Evolutionary conservation across 2,797 vertebrate species (phyloP).

Genomic region (Toxotes lorentzi): DNA sequence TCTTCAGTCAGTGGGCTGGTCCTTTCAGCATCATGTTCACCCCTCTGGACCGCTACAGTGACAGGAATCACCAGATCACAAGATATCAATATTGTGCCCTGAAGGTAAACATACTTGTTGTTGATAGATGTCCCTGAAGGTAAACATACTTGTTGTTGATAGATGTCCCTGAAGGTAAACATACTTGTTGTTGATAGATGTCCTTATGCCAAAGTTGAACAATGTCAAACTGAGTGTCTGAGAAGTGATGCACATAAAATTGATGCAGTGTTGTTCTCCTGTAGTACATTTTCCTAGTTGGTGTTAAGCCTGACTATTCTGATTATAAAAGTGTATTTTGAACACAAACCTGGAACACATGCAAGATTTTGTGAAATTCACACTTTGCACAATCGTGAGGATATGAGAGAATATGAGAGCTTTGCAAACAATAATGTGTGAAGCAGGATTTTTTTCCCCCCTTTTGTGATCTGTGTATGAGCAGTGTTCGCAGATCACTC

Average conservation of each 20-base stretch:
- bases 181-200: no score
- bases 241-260: neutral
- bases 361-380: no score
- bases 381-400: neutral
- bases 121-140: slow-evolving; percentile 87
- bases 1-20: slow-evolving; percentile 99
- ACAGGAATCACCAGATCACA: slow-evolving; percentile 97
- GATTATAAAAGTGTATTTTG: neutral
- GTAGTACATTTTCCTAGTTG: neutral
- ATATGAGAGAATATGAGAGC: neutral
- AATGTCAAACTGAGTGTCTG: neutral
- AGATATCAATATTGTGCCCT: slow-evolving; percentile 98
- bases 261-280: neutral
- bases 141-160: slow-evolving; percentile 74
- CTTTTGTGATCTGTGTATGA: neutral
- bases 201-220: neutral
- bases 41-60: slow-evolving; percentile 96
- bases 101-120: slow-evolving; percentile 85
- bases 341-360: neutral
- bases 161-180: slow-evolving; percentile 94
- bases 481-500: neutral
- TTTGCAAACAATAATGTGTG: neutral
- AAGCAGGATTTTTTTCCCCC: neutral
- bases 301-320: neutral
- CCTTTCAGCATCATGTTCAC: slow-evolving; percentile 99